phyloP scores from a whole-genome alignment of 2,113 vertebrate species.

The Petrocephalus microphthalmus region DNA sequence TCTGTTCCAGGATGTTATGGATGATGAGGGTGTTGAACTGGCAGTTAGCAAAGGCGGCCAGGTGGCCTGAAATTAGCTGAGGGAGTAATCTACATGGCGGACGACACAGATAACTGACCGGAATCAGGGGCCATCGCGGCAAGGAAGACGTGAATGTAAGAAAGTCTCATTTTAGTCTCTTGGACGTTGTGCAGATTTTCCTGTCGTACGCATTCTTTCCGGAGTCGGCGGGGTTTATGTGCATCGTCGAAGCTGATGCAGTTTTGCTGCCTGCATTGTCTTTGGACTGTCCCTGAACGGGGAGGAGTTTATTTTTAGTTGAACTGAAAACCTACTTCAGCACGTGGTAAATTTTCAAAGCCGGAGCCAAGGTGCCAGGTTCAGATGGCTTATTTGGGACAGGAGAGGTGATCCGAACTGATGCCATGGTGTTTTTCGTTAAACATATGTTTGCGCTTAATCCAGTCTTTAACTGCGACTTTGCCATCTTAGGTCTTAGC shows the following conservation, averaged over 20 bases:
- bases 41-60: neutral
- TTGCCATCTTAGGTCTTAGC: neutral
- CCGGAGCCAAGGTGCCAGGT: conserved; percentile 28
- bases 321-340: conserved; percentile 71
- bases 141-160: neutral
- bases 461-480: neutral
- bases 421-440: conserved; percentile 4
- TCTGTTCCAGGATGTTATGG: neutral
- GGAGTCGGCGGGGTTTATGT: neutral
- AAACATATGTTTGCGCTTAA: neutral
- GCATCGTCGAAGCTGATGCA: neutral
- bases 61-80: neutral
- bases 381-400: conserved; percentile 31
- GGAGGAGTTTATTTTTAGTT: conserved; percentile 65
- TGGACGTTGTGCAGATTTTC: neutral
- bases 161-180: neutral
- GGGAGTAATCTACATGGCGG: neutral
- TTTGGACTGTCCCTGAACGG: conserved; percentile 41
- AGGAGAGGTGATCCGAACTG: conserved; percentile 9
- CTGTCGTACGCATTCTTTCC: neutral
- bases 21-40: neutral
- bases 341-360: conserved; percentile 50
- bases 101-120: neutral
- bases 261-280: conserved; percentile 22
- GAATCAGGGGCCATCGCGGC: neutral